Evolutionary conservation across 2,797 vertebrate genomes (phyloP).

Genomic region (Phalanger gymnotis): DNA sequence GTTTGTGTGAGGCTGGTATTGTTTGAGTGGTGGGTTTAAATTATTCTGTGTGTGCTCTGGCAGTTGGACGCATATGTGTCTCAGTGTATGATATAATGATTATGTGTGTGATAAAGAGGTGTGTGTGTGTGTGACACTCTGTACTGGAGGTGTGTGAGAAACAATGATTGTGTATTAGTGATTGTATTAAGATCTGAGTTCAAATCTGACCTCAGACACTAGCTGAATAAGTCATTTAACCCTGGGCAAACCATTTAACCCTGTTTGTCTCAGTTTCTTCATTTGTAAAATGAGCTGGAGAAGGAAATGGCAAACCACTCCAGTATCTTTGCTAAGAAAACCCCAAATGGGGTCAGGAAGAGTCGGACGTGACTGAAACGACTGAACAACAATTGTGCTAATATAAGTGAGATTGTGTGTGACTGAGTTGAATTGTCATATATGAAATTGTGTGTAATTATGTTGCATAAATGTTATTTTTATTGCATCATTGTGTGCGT

Average conservation of each 20-base stretch:
- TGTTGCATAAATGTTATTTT: background rate
- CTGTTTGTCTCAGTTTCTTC: background rate
- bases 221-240: background rate
- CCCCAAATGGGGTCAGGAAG: background rate
- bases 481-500: background rate
- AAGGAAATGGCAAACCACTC: background rate
- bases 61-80: background rate
- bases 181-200: background rate
- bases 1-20: background rate
- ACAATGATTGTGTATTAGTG: background rate
- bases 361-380: background rate
- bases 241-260: background rate
- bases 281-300: background rate
- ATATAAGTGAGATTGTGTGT: background rate
- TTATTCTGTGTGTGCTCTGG: background rate
- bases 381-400: background rate
- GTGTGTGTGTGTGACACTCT: background rate
- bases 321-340: background rate
- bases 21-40: background rate
- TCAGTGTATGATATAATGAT: background rate
- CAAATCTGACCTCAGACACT: background rate
- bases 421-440: background rate
- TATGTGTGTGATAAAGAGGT: background rate
- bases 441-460: background rate
- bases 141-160: background rate